phyloP scores from a whole-genome alignment of 2,797 vertebrate genomes.

The Centropyge bicolor region DNA sequence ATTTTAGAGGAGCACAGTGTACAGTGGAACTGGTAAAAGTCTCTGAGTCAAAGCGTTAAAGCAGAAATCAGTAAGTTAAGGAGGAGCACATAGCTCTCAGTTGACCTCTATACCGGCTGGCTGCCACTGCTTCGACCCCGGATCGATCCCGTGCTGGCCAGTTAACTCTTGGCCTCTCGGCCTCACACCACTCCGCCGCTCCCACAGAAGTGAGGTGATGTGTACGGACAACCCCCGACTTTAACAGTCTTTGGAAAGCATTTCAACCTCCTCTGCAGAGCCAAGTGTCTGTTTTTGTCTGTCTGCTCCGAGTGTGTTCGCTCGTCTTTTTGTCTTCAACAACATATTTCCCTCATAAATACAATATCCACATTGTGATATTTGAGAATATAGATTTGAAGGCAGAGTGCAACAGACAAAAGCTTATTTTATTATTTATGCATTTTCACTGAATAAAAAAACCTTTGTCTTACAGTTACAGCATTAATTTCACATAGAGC shows the following conservation, averaged over 20 bases:
- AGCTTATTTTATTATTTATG: background rate
- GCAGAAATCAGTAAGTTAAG: conserved; percentile 79
- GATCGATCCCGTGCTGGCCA: conserved; percentile 74
- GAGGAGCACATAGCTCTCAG: conserved; percentile 71
- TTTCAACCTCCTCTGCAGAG: conserved; percentile 1
- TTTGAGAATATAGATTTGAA: background rate
- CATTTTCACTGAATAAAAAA: background rate
- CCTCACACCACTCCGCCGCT: conserved; percentile 49
- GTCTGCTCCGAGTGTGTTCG: background rate
- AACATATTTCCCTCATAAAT: background rate
- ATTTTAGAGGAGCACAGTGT: conserved; percentile 50
- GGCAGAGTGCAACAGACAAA: background rate
- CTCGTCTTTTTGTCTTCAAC: background rate
- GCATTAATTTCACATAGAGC: background rate
- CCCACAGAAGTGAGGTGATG: conserved; percentile 56
- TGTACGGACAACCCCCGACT: conserved; percentile 46
- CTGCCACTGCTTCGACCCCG: conserved; percentile 66
- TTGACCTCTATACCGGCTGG: conserved; percentile 65
- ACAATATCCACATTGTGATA: background rate
- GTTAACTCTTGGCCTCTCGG: conserved; percentile 73
- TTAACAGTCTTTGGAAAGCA: conserved; percentile 33
- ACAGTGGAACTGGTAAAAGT: conserved; percentile 62
- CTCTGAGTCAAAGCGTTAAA: conserved; percentile 69
- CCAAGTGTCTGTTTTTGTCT: conserved; percentile 11
- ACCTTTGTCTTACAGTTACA: background rate